Conservation (phyloP, 2,888 invertebrate species). For the Netelia virgata region DNA sequence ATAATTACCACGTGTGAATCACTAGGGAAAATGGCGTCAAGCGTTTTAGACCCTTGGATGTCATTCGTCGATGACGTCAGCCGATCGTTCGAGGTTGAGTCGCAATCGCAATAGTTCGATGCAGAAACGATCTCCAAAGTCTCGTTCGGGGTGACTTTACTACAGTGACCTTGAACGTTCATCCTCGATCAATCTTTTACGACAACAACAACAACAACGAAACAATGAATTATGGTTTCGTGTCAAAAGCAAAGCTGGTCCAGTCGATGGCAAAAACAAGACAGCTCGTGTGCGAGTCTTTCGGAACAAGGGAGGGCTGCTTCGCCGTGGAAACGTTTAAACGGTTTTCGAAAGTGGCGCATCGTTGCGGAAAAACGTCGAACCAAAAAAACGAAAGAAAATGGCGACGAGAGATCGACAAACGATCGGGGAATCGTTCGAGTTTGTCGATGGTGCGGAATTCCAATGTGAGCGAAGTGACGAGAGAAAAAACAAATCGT, state of each 20-base stretch:
- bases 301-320: not conserved
- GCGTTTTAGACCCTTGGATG: not conserved
- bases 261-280: not conserved
- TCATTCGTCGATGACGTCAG: not conserved
- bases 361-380: not conserved
- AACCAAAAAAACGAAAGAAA: not conserved
- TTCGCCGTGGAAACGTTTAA: too few species aligned
- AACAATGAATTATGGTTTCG: not conserved
- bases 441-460: conserved; percentile 4
- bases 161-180: not conserved
- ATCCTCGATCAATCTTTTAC: not conserved
- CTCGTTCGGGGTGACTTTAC: not conserved
- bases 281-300: not conserved
- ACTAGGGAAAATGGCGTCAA: not conserved
- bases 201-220: not conserved
- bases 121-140: not conserved
- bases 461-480: conserved; percentile 33
- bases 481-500: conserved; percentile 21
- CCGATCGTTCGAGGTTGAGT: not conserved
- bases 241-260: not conserved
- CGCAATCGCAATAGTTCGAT: not conserved
- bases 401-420: not conserved
- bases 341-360: too few species aligned
- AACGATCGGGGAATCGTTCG: not conserved
- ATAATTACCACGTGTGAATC: not conserved